Percentiles rank a stretch among this genome's conserved stretches.
phyloP scores from a whole-genome alignment of 2,113 vertebrate genomes.

The Prietella phreatophila region DNA sequence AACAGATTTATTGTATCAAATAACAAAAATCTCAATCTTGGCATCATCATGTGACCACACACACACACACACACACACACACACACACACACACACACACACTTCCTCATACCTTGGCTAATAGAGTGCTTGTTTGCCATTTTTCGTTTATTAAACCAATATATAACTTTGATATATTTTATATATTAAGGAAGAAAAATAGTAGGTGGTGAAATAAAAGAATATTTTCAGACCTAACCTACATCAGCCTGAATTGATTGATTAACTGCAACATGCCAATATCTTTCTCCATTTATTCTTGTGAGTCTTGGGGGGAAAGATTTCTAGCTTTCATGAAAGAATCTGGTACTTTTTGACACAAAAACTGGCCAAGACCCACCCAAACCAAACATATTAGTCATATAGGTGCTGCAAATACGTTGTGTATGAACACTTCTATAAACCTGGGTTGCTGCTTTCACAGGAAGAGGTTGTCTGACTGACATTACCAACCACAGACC shows the following conservation, averaged over 20 bases:
- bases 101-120: neutral
- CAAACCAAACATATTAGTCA: neutral
- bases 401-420: neutral
- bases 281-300: neutral
- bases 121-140: neutral
- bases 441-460: neutral
- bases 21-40: neutral
- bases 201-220: neutral
- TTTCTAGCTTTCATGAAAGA: neutral
- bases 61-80: neutral
- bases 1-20: neutral
- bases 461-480: neutral
- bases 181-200: no score
- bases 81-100: no score
- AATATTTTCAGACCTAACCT: neutral
- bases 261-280: neutral
- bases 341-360: neutral
- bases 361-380: neutral
- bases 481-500: constrained; percentile 5
- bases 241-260: neutral
- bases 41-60: neutral
- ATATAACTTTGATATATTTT: neutral
- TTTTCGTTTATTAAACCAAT: neutral
- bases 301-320: neutral
- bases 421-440: neutral